Evolutionary conservation across 2,888 invertebrate genomes (phyloP).

Genomic region (Meta bourneti): DNA sequence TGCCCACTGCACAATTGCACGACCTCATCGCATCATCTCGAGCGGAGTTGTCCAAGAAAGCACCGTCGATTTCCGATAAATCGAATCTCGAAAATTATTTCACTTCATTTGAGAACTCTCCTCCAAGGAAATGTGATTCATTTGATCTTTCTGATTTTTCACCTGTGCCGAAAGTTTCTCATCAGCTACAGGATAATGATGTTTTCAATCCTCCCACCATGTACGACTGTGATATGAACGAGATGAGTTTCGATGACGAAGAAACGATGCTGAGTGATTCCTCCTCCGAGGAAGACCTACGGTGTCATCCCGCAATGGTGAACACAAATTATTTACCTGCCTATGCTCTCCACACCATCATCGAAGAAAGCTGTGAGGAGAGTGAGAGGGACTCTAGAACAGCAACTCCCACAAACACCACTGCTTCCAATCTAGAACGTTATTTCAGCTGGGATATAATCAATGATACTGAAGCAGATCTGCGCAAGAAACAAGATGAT

Average conservation of each 20-base stretch:
- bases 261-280: slow-evolving; percentile 63
- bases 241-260: slow-evolving; percentile 73
- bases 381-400: slow-evolving; percentile 82
- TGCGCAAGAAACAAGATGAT: slow-evolving; percentile 42
- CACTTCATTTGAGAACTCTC: slow-evolving; percentile 69
- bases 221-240: slow-evolving; percentile 70
- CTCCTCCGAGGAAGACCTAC: slow-evolving; percentile 73
- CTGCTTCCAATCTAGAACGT: slow-evolving; percentile 65
- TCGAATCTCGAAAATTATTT: slow-evolving; percentile 74
- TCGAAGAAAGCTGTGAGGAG: slow-evolving; percentile 96
- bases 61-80: slow-evolving; percentile 54
- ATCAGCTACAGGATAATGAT: background rate
- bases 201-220: slow-evolving; percentile 21
- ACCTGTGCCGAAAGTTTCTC: background rate
- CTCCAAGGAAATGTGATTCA: background rate
- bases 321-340: slow-evolving; percentile 74
- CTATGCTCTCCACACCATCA: slow-evolving; percentile 95
- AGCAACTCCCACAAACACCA: slow-evolving; percentile 64
- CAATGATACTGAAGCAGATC: slow-evolving; percentile 50
- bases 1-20: slow-evolving; percentile 62
- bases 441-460: slow-evolving; percentile 76
- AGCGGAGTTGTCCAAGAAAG: slow-evolving; percentile 58
- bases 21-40: slow-evolving; percentile 66
- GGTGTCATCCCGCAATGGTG: slow-evolving; percentile 27
- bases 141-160: slow-evolving; percentile 7